phyloP scores from a whole-genome alignment of 2,888 invertebrate species.

The Sarcophaga carnaria region DNA sequence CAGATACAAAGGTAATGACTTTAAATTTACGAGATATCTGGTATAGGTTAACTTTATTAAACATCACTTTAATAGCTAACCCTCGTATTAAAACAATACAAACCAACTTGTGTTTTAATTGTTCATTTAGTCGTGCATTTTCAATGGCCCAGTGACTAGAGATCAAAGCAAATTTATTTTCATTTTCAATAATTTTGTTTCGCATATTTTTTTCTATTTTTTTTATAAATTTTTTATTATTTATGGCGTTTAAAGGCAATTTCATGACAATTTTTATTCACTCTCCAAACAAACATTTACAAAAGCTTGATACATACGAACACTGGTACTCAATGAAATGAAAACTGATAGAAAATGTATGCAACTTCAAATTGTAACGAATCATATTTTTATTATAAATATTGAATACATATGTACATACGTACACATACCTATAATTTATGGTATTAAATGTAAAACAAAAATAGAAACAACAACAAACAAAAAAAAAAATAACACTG shows the following conservation, averaged over 20 bases:
- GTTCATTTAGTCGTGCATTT: constrained; percentile 5
- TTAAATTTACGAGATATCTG: no score
- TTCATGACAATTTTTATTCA: constrained; percentile 17
- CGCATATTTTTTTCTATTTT: not conserved
- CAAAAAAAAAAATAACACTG: not conserved
- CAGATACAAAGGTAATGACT: no score
- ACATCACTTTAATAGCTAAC: not conserved
- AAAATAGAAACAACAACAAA: not conserved
- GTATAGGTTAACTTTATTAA: no score
- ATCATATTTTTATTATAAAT: not conserved
- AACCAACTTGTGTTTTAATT: constrained; percentile 1
- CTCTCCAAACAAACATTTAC: not conserved
- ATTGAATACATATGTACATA: not conserved
- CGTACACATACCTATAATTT: no score
- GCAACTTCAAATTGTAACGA: not conserved
- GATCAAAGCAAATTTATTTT: constrained; percentile 11
- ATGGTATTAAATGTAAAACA: no score
- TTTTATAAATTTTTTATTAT: not conserved
- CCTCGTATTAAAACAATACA: not conserved
- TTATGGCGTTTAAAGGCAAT: constrained; percentile 12
- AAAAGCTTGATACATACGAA: not conserved
- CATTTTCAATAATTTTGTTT: not conserved
- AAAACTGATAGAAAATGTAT: not conserved
- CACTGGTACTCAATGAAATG: not conserved
- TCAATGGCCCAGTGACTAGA: not conserved